A percentile compares a stretch with the other conserved stretches of the same genome.
Conservation (phyloP, 2,113 vertebrate species). For the Cheirogaleus medius region DNA sequence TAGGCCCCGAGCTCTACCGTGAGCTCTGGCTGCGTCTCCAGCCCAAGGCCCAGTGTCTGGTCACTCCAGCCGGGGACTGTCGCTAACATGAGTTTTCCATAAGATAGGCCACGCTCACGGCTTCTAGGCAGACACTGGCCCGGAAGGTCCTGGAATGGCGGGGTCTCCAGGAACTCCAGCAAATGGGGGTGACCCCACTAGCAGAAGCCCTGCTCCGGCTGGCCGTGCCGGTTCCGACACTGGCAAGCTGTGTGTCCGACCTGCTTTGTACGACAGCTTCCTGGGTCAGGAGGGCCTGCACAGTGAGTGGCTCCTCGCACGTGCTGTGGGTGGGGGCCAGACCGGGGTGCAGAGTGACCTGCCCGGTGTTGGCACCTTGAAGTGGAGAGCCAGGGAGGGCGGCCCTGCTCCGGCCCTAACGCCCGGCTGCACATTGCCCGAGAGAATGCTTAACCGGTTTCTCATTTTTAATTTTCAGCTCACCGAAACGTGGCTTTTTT, state of each 20-base stretch:
- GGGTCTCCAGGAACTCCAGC: background rate
- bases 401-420: fast-evolving
- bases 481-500: too few relatives aligned
- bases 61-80: background rate
- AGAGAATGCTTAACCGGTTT: fast-evolving
- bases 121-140: background rate
- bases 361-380: fast-evolving
- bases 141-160: background rate
- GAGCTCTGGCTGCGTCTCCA: too few relatives aligned
- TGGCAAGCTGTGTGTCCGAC: background rate
- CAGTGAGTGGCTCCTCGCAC: too few relatives aligned
- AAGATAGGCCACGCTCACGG: fast-evolving
- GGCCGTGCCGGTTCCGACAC: fast-evolving
- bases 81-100: fast-evolving
- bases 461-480: background rate
- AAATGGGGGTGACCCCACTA: background rate
- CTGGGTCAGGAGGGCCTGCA: background rate
- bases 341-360: background rate
- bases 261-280: too few relatives aligned
- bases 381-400: fast-evolving
- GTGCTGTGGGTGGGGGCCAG: background rate
- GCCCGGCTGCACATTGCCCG: background rate
- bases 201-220: fast-evolving
- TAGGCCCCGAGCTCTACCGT: fast-evolving
- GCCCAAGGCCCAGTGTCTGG: fast-evolving